phyloP scores from a whole-genome alignment of 2,797 vertebrate genomes.

The Rhinatrema bivittatum region DNA sequence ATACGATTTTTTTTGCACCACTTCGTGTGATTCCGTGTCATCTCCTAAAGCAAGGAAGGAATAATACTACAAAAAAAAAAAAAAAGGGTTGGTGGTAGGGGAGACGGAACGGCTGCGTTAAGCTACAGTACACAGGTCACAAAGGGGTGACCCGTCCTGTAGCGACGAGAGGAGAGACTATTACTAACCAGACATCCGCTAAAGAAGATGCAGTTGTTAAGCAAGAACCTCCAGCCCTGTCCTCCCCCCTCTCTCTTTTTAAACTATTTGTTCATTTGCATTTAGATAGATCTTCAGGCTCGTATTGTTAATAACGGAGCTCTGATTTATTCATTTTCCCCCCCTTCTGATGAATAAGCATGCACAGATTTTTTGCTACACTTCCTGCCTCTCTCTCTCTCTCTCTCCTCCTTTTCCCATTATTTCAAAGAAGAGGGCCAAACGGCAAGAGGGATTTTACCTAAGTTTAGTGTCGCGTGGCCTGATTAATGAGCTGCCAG shows the following conservation, averaged over 20 bases:
- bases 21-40: too few relatives aligned
- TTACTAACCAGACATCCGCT: neutral
- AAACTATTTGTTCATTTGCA: slow-evolving; percentile 44
- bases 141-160: slow-evolving; percentile 7
- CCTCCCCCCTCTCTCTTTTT: too few relatives aligned
- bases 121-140: neutral
- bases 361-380: too few relatives aligned
- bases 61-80: too few relatives aligned
- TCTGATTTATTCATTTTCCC: slow-evolving; percentile 35
- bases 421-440: too few relatives aligned
- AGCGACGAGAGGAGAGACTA: slow-evolving; percentile 11
- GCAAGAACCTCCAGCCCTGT: neutral
- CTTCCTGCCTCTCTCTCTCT: too few relatives aligned
- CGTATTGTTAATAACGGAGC: slow-evolving; percentile 44
- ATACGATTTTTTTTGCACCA: too few relatives aligned
- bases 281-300: slow-evolving; percentile 68
- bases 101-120: slow-evolving; percentile 9
- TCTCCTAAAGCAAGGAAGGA: too few relatives aligned
- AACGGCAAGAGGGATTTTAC: too few relatives aligned
- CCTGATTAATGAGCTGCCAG: slow-evolving; percentile 71
- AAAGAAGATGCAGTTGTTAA: neutral
- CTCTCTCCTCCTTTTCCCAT: slow-evolving; percentile 3
- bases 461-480: slow-evolving; percentile 52
- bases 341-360: slow-evolving; percentile 11
- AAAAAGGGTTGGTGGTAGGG: too few relatives aligned